A percentile compares a stretch with the other conserved stretches of the same genome.
These are phyloP conservation scores for Microchrysa polita DNA, from an alignment of 2,888 invertebrate species.

Conservation along the genomic window DNA sequence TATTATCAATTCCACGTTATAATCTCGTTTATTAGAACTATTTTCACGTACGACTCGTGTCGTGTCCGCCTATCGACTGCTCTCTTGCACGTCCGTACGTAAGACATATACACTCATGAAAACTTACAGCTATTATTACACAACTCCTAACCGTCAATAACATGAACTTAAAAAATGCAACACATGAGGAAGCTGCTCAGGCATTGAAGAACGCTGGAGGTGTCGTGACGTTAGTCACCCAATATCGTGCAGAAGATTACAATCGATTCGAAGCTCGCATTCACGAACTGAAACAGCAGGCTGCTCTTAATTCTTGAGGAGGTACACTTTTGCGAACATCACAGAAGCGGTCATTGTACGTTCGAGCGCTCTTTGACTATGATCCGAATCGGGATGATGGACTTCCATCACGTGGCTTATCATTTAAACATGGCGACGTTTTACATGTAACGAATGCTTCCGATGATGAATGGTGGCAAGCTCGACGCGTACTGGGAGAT, in stretches of 20 bases:
- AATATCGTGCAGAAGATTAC: conserved; percentile 97
- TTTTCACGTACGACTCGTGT: too few species aligned
- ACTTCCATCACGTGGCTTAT: conserved; percentile 92
- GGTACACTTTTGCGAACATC: conserved; percentile 94
- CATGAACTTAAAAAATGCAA: conserved; percentile 88
- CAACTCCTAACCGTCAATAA: conserved; percentile 93
- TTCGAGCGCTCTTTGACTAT: conserved; percentile 97
- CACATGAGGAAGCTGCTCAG: conserved; percentile 97
- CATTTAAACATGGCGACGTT: conserved; percentile 98
- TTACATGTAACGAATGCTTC: conserved; percentile 98
- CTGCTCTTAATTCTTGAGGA: conserved; percentile 80
- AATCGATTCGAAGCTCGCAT: conserved; percentile 98
- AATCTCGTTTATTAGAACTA: too few species aligned
- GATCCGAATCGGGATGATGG: conserved; percentile 98
- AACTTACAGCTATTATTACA: too few species aligned
- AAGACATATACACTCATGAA: too few species aligned
- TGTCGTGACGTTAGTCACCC: conserved; percentile 90
- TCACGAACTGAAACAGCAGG: conserved; percentile 95
- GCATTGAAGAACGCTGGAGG: conserved; percentile 95
- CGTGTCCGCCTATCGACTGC: too few species aligned
- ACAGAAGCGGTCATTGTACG: conserved; percentile 95
- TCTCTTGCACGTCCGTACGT: too few species aligned
- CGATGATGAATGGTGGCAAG: conserved; percentile 99
- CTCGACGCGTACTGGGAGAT: conserved; percentile 74
- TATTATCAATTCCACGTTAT: too few species aligned